Base-by-base conservation (phyloP, 2,888 invertebrate species). In the Dilophus febrilis region DNA sequence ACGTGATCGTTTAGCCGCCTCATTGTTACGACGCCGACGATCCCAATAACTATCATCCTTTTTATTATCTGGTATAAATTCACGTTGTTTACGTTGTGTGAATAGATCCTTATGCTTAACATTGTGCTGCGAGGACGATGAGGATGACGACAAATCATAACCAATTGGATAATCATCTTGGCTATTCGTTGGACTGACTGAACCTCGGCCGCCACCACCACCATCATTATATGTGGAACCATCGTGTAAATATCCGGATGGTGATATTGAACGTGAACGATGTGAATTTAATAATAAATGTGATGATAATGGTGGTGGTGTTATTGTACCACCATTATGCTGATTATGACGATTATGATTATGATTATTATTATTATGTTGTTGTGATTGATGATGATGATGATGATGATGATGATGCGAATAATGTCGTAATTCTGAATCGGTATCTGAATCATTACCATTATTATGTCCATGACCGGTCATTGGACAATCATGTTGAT, bases 1-100 rank as follows among this genome's bases (percentile, higher is more conserved):
- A n/a, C 94, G 74, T 6, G 92, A 92, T 34, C 92, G 69, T 58
- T 95, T 91, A 42, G 95, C 95, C 1, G 95, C 95, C 61, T 94
- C 94, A 63, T 97, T 97, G 65, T 97, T 95, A 43, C 94, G 74
- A 46, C 94, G 72, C 42, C 97, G 72, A 42, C 94, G 76, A 61
- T 94, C 92, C 97, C 97, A 95, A 64, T 95, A 95, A 54, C 85
- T 87, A 53, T 92, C 90, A 55, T 95, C 94, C 59, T 95, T 95
- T 60, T 91, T 91, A 64, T 77, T 86, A 58, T 94, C 94, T 0
- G 94, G 94, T 46, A 92, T 94, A 63, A 95, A 94, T 60, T 94
- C 92, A 12, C 95, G 71, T 56, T 92, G 92, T 57, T 94, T 94
- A 52, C 92, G 74, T 53, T 86, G 84, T 2, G 84, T 83, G 62